Evolutionary conservation across 2,888 invertebrate species (phyloP).

Genomic region (Lymantria monacha): DNA sequence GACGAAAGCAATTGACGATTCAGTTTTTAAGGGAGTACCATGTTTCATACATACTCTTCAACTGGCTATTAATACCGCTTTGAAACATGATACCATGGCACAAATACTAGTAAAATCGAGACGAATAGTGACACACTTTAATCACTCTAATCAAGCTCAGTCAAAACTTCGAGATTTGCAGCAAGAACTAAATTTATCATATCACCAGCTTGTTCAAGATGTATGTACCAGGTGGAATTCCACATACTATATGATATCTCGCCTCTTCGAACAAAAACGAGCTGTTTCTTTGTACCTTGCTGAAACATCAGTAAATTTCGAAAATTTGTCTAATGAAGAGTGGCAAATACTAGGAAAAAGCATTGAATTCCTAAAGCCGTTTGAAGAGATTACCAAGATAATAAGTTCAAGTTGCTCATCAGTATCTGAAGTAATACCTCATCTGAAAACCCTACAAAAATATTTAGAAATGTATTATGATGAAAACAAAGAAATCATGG

Average conservation of each 20-base stretch:
- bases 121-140: too few species aligned
- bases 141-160: constrained; percentile 1
- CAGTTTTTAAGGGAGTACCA: constrained; percentile 7
- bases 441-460: constrained; percentile 5
- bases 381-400: too few species aligned
- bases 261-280: constrained; percentile 6
- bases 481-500: constrained; percentile 1
- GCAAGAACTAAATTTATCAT: background rate
- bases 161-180: constrained; percentile 10
- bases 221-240: constrained; percentile 6
- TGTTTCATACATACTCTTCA: constrained; percentile 16
- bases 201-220: constrained; percentile 3
- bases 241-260: background rate
- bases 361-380: too few species aligned
- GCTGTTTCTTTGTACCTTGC: background rate
- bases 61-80: background rate
- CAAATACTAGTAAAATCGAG: constrained; percentile 2
- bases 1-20: background rate
- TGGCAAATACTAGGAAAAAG: too few species aligned
- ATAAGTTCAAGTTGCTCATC: too few species aligned
- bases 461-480: constrained; percentile 5
- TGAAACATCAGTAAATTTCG: too few species aligned
- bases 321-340: too few species aligned
- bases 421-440: too few species aligned
- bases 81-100: constrained; percentile 6